Conservation (phyloP, 2,797 vertebrate species). For the Rhinophrynus dorsalis region DNA sequence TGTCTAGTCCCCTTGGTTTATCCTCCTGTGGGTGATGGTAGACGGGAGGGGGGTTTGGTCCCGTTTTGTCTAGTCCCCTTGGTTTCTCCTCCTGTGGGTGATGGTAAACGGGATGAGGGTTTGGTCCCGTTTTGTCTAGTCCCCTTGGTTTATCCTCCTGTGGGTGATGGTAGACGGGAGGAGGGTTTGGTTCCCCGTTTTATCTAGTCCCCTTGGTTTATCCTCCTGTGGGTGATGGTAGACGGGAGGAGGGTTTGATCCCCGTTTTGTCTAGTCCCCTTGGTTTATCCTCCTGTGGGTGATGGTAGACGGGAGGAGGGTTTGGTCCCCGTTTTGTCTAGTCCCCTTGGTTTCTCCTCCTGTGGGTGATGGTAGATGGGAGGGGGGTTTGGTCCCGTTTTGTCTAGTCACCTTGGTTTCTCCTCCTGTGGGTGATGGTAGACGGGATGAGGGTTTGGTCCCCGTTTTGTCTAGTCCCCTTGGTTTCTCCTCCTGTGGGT, state of each 20-base stretch:
- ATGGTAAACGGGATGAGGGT: no score
- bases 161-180: no score
- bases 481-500: neutral
- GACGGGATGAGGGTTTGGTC: no score
- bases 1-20: neutral
- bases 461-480: conserved; percentile 1
- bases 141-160: neutral
- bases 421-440: no score
- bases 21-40: no score
- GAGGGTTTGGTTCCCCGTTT: neutral
- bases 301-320: no score
- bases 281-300: neutral
- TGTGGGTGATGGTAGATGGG: no score
- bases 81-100: neutral
- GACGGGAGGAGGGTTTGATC: no score
- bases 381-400: neutral
- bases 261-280: conserved; percentile 1
- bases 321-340: neutral
- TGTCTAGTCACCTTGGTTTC: neutral
- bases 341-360: neutral
- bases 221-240: no score
- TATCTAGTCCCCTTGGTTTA: neutral
- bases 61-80: conserved; percentile 1
- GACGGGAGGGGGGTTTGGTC: no score
- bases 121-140: neutral